Conservation (phyloP, 2,888 invertebrate genomes). For the Heliconius charithonia region DNA sequence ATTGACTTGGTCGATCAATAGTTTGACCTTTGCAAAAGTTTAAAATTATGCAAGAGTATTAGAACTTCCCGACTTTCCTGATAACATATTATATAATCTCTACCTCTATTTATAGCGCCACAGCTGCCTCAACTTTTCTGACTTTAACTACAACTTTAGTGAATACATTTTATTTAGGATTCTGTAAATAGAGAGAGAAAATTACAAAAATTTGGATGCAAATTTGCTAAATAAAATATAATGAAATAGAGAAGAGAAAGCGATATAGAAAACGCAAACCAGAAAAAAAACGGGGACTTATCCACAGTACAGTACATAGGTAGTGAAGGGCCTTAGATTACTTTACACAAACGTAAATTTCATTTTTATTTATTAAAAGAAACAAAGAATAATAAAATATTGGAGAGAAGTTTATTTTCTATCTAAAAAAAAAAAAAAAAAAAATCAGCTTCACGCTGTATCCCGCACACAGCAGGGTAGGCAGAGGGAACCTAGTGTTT, state of each 20-base stretch:
- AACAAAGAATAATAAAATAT: neutral
- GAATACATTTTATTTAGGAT: neutral
- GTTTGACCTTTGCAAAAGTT: conserved; percentile 6
- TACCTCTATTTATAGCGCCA: neutral
- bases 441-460: too few species aligned
- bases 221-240: neutral
- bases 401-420: neutral
- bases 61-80: too few species aligned
- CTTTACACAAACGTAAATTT: neutral
- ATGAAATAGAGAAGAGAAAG: neutral
- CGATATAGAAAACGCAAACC: neutral
- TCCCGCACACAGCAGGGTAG: too few species aligned
- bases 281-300: neutral
- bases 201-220: neutral
- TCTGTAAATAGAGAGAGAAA: neutral
- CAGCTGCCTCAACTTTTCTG: neutral
- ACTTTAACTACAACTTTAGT: neutral
- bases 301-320: neutral
- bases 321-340: neutral
- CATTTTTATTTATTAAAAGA: too few species aligned
- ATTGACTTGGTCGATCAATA: neutral
- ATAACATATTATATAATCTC: neutral
- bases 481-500: too few species aligned
- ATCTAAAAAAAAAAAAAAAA: too few species aligned
- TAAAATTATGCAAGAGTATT: neutral